phyloP scores from a whole-genome alignment of 2,797 vertebrate species.

The Micrastur ruficollis region DNA sequence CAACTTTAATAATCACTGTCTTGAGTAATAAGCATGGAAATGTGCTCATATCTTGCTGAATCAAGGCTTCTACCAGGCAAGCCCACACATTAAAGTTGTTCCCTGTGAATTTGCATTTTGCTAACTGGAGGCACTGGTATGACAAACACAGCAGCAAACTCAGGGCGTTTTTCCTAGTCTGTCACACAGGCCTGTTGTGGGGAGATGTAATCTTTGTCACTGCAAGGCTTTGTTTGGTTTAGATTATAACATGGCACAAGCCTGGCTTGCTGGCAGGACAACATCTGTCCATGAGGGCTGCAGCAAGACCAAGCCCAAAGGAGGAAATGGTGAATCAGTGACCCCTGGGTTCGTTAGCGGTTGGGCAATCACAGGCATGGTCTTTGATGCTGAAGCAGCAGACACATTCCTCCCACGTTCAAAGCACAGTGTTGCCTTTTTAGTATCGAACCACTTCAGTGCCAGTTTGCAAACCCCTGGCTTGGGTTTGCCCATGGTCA shows the following conservation, averaged over 20 bases:
- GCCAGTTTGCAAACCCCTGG: background rate
- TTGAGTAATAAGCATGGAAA: background rate
- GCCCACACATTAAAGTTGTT: background rate
- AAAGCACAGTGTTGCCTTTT: background rate
- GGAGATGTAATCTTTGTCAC: fast-evolving
- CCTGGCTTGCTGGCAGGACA: background rate
- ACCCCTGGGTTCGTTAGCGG: background rate
- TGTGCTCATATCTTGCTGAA: background rate
- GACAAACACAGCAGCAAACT: background rate
- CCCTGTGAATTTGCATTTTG: background rate
- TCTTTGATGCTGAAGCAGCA: background rate
- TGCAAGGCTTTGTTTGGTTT: background rate
- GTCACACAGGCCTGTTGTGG: background rate
- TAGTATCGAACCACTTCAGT: background rate
- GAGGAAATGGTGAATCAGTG: background rate
- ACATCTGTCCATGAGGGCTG: background rate
- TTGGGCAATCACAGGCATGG: background rate
- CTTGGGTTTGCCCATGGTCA: background rate
- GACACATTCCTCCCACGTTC: background rate
- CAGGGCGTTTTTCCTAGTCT: background rate
- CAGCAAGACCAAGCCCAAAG: background rate
- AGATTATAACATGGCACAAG: background rate
- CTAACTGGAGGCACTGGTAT: background rate
- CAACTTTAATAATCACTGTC: background rate
- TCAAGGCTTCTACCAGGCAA: background rate